Conservation (phyloP, 2,113 vertebrate genomes). For the Sisor rabdophorus region DNA sequence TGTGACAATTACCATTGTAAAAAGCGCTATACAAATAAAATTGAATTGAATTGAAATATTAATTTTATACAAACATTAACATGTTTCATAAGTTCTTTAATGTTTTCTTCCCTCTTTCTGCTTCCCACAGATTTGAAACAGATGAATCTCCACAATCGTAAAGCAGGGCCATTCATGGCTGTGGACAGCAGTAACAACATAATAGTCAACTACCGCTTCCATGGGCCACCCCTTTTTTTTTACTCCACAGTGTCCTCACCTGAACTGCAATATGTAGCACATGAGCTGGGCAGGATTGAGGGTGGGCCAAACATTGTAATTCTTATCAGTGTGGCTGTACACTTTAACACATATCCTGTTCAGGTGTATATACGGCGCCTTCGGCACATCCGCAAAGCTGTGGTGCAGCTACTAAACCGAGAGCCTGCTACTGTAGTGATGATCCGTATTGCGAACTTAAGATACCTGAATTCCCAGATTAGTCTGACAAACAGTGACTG, state of each 20-base stretch:
- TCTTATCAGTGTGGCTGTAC: conserved; percentile 88
- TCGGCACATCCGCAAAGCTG: conserved; percentile 81
- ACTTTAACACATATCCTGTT: conserved; percentile 91
- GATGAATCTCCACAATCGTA: conserved; percentile 84
- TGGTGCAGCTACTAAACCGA: conserved; percentile 83
- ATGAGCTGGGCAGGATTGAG: conserved; percentile 82
- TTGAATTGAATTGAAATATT: too few relatives aligned
- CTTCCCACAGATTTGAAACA: conserved; percentile 77
- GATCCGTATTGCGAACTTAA: conserved; percentile 84
- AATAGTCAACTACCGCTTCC: conserved; percentile 84
- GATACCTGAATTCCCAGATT: conserved; percentile 79
- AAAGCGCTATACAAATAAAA: too few relatives aligned
- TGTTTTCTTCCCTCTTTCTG: too few relatives aligned
- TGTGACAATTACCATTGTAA: too few relatives aligned
- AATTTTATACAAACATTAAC: neutral
- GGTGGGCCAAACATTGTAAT: conserved; percentile 85
- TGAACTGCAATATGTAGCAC: conserved; percentile 85
- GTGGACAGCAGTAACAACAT: conserved; percentile 85
- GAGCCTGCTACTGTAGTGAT: conserved; percentile 81
- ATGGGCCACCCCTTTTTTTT: conserved; percentile 86
- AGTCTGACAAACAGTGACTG: conserved; percentile 96
- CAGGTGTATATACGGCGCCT: conserved; percentile 87
- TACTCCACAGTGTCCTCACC: conserved; percentile 80
- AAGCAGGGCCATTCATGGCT: conserved; percentile 86
- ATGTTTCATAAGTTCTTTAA: neutral